Base-by-base conservation (phyloP, 1,140 invertebrate species). In the Sarcophaga peregrina region DNA sequence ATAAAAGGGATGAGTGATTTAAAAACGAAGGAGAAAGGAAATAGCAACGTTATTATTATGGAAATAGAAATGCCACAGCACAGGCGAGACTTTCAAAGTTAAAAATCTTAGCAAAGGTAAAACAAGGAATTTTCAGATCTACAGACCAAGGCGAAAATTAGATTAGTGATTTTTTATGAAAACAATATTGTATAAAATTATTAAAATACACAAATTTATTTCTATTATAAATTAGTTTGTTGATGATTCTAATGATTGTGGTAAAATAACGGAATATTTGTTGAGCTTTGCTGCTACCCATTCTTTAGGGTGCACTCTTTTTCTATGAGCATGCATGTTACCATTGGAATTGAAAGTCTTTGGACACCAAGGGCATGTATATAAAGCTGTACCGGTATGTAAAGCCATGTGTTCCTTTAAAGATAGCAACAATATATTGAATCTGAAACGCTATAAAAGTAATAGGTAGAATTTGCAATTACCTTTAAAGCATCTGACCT, bases 311-410 rank as follows among this genome's bases (percentile, higher is more conserved):
- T 90, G 89, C 6, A 86, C 84, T 17, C 89, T 90, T 25, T 87
- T 87, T 11, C 89, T 86, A 83, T 90, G 89, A 3, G 89, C 87
- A 54, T 90, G 89, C 85, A 89, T 88, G 75, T 90, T 90, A 8
- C 87, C 87, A 84, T 88, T 89, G 37, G 87, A 89, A 48, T 90
- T 90, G 80, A 90, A 90, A 6, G 89, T 90, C 73, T 87, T 87
- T 3, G 89, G 86, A 50, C 90, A 90, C 81, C 89, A 86, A 3
- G 88, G 88, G 81, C 90, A 90, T 75, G 85, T 88, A 84, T 90
- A 90, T 13, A 90, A 83, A 11, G 87, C 85, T 81, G 89, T 86
- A 8, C 90, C 90, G 0, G 88, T 90, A 37, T 90, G 89, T 86
- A 86, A 85, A 50, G 88, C 87, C 87, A 90, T 90, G 78, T 90